Base-by-base conservation (phyloP, 2,888 invertebrate genomes). In the Trachelus iudaicus region DNA sequence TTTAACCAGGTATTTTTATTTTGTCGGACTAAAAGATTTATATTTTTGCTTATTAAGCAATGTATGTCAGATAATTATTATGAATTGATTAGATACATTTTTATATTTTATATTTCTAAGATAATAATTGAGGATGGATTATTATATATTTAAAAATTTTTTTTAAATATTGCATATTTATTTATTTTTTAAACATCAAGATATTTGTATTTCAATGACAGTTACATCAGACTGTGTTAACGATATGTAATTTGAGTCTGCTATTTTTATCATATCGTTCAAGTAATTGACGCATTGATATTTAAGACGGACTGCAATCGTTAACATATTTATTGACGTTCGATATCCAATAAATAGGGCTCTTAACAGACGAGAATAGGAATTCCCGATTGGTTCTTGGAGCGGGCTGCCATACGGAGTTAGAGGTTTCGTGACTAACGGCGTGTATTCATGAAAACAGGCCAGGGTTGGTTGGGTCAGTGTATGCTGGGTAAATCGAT, bases 371-470 rank as follows among this genome's bases (percentile, higher is more conserved):
- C 85, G 87, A 86, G 85, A 90, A 88, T 88, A 88, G 89, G 88
- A 90, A 89, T 89, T 88, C 86, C 84, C 89, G 89, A 90, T 90
- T 89, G 89, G 87, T 88, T 88, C 86, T 84, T 79, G 87, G 87
- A 90, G 84, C 87, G 85, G 89, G 89, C 82, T 83, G 84, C 77
- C 84, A 89, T 89, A 84, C 83, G 75, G 80, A 78, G 85, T 79
- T 87, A 88, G 89, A 89, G 89, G 88, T 86, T 83, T 79, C 78
- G 79, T 81, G 77, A 75, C 34, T 74, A 74, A 34, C 74, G 74
- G 34, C 74, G 34, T 35, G 23, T 56, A 56, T 56, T 56, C 56
- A 56, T 56, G 56, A 23, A 56, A 56, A 56, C 56, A 56, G 9
- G 9, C 9, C 23, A 9, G 56, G 56, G 9, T 56, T 56, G 56